These are phyloP conservation scores for Callyntrura guangdongensis DNA, from an alignment of 2,888 invertebrate genomes.

Conservation along the genomic window DNA sequence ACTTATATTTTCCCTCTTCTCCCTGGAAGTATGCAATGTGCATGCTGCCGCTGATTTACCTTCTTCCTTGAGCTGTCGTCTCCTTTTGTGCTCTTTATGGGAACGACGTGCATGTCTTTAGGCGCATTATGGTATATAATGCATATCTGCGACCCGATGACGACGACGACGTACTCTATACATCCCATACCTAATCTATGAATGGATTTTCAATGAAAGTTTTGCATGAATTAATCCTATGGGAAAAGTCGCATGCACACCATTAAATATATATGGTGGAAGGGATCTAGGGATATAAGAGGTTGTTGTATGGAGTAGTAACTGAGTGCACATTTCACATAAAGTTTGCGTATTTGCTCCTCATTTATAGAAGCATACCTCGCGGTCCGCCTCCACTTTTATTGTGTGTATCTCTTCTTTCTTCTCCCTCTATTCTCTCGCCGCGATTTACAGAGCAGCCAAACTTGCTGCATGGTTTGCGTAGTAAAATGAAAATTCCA, in stretches of 20 bases:
- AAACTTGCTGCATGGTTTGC: neutral
- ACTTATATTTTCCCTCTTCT: neutral
- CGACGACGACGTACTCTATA: neutral
- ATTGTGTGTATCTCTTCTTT: neutral
- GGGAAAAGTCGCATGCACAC: conserved; percentile 51
- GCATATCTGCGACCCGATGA: neutral
- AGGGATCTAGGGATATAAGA: neutral
- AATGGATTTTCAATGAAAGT: conserved; percentile 73
- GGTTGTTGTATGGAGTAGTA: neutral
- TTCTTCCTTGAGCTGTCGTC: conserved; percentile 21
- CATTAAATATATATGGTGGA: conserved; percentile 38
- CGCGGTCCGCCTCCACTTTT: neutral
- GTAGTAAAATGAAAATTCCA: conserved; percentile 19
- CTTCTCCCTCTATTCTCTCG: neutral
- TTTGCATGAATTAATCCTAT: conserved; percentile 69
- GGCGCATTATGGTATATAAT: neutral
- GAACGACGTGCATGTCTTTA: neutral
- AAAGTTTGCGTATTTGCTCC: conserved; percentile 4
- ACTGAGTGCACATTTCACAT: neutral
- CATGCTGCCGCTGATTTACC: conserved; percentile 54
- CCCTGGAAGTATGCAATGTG: neutral
- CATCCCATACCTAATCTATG: conserved; percentile 33
- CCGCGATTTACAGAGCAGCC: conserved; percentile 5
- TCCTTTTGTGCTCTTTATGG: neutral
- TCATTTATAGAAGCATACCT: neutral